Percentiles rank a stretch among this genome's conserved stretches.
These are phyloP conservation scores for Tachypleus tridentatus DNA, from an alignment of 1,140 invertebrate genomes.

Conservation along the genomic window DNA sequence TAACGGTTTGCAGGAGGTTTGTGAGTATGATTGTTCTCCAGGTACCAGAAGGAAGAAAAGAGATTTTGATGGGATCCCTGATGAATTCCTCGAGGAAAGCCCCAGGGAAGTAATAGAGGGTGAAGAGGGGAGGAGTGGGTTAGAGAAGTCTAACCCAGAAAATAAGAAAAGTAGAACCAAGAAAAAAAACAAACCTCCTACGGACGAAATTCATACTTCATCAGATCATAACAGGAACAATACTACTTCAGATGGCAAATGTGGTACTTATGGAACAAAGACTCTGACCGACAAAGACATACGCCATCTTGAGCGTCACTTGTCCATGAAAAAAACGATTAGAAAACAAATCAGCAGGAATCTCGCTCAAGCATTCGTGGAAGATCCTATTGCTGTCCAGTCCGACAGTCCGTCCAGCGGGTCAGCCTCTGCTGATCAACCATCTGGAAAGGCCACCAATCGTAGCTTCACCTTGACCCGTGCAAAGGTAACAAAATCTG, in stretches of 20 bases:
- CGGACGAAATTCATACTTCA: no score
- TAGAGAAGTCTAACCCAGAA: no score
- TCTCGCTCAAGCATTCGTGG: constrained; percentile 53
- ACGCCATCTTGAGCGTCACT: constrained; percentile 60
- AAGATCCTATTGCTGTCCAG: constrained; percentile 56
- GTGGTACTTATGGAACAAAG: constrained; percentile 30
- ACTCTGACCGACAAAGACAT: constrained; percentile 52
- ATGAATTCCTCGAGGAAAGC: no score
- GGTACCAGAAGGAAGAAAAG: constrained; percentile 3
- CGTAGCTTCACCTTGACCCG: constrained; percentile 28
- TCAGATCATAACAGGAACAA: no score
- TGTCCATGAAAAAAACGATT: constrained; percentile 78
- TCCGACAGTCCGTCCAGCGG: constrained; percentile 39
- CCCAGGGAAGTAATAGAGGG: no score
- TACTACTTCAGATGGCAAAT: no score
- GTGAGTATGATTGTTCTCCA: constrained; percentile 14
- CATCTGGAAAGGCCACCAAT: constrained; percentile 45
- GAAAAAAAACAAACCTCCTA: no score
- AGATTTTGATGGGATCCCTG: no score
- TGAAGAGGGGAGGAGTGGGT: no score
- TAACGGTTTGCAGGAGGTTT: constrained; percentile 14
- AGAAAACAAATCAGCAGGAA: constrained; percentile 73
- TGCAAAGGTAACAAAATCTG: constrained; percentile 39
- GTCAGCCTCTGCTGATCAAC: constrained; percentile 48
- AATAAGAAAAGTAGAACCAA: no score